Conservation (phyloP, 2,797 vertebrate species). For the Calcarius lapponicus region DNA sequence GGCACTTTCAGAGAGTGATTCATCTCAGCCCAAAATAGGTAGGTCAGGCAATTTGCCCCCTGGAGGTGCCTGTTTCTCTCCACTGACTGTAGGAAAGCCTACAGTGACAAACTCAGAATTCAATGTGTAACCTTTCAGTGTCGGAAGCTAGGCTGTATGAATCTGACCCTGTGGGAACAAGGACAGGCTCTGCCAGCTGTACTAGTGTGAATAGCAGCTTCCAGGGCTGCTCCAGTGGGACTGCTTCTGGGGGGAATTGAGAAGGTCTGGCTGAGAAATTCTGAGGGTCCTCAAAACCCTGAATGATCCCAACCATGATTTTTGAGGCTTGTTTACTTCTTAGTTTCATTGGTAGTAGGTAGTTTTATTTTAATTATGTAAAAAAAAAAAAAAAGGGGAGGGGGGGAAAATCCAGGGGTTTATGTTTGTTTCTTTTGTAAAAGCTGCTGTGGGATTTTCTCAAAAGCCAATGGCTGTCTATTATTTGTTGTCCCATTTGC, state of each 20-base stretch:
- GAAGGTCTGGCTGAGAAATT: neutral
- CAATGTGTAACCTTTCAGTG: neutral
- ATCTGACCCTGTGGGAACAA: neutral
- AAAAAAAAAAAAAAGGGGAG: neutral
- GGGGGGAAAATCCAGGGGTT: neutral
- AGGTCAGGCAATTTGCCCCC: neutral
- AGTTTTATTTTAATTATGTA: neutral
- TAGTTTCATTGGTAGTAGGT: neutral
- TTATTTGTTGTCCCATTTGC: neutral
- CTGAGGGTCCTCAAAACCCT: rapidly evolving
- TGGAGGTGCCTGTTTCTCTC: neutral
- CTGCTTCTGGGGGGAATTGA: neutral
- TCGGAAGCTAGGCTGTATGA: neutral
- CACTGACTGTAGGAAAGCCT: neutral
- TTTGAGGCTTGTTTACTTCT: neutral
- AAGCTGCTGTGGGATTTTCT: neutral
- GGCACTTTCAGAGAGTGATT: conserved; percentile 11
- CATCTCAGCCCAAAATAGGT: neutral
- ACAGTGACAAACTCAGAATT: conserved; percentile 6
- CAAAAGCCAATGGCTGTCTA: neutral
- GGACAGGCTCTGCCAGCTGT: neutral
- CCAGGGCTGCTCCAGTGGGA: neutral
- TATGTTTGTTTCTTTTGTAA: neutral
- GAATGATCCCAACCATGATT: neutral
- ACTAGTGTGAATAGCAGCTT: neutral